phyloP scores from a whole-genome alignment of 2,113 vertebrate species.

The Camelus bactrianus region DNA sequence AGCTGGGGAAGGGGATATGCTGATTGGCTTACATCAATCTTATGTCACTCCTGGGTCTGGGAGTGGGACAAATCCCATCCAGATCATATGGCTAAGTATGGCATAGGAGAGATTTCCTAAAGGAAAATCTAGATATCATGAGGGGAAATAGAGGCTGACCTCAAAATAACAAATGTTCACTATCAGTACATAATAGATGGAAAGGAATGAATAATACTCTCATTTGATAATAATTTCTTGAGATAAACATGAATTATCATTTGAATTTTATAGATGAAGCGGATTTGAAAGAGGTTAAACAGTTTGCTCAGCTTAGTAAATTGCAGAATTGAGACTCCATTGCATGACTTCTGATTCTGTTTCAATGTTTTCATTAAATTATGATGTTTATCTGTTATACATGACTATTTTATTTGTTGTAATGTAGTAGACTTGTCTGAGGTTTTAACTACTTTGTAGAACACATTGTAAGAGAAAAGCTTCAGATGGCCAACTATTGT shows the following conservation, averaged over 20 bases:
- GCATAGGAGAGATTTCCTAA: conserved; percentile 12
- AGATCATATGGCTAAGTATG: neutral
- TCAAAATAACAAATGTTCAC: conserved; percentile 44
- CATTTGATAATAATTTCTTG: conserved; percentile 48
- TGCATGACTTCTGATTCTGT: conserved; percentile 24
- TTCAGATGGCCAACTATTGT: conserved; percentile 5
- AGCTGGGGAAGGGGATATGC: neutral
- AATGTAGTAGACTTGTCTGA: neutral
- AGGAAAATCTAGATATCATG: neutral
- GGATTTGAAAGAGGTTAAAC: conserved; percentile 51
- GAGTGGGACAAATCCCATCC: neutral
- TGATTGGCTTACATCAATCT: neutral
- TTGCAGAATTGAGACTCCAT: neutral
- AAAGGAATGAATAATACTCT: neutral
- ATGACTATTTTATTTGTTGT: conserved; percentile 24
- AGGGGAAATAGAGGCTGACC: neutral
- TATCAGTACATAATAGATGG: neutral
- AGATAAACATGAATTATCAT: conserved; percentile 51
- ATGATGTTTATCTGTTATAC: conserved; percentile 14
- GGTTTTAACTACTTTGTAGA: neutral
- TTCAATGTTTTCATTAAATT: neutral
- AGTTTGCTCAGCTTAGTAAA: conserved; percentile 26
- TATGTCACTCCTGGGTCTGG: neutral
- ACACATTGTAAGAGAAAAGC: neutral
- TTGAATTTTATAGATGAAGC: conserved; percentile 42